Evolutionary conservation across 2,113 vertebrate species (phyloP), one percentile per base, ranked within the genome.

Genomic region (Pan paniscus): DNA sequence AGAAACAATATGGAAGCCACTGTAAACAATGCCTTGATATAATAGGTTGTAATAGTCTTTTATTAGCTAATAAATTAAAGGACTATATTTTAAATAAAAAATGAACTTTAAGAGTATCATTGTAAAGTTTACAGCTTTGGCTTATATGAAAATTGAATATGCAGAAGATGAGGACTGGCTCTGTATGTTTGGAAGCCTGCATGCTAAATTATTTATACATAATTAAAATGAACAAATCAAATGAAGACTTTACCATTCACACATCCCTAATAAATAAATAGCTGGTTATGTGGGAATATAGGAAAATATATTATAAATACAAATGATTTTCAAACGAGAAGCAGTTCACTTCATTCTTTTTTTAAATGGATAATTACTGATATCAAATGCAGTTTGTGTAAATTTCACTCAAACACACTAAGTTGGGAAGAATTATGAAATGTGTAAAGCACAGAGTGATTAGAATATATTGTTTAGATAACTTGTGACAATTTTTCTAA

Each of bases 201-300:
- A 79, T 68, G 52, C 40, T 97, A 95, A 97, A 96, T 93, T 90
- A 97, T 95, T 97, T 94, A 96, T 43, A 46, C 40, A 76, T 96
- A 94, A 96, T 96, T 95, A 95, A 97, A 95, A 89, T 72, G 59
- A 97, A 87, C 67, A 97, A 94, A 93, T 95, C 84, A 97, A 91
- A 85, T 72, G 38, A 76, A 78, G 48, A 94, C 93, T 40, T 75
- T 76, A 82, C 43, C 23, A 91, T 67, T 88, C 94, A 96, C 7
- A 86, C 5, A 89, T 73, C 11, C 30, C 76, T 96, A 96, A 94
- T 92, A 89, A 95, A 85, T 90, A 89, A 75, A 88, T 38, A 96
- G 40, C 70, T 73, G 22, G n/a, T 82, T 95, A 52, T 95, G 20
- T 57, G 40, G 57, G 8, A 92, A 38, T 40, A 86, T 10, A 93